Percentiles rank a stretch among this genome's conserved stretches.
These are phyloP conservation scores for Ancistrus triradiatus DNA, from an alignment of 2,113 vertebrate genomes.

Conservation along the genomic window DNA sequence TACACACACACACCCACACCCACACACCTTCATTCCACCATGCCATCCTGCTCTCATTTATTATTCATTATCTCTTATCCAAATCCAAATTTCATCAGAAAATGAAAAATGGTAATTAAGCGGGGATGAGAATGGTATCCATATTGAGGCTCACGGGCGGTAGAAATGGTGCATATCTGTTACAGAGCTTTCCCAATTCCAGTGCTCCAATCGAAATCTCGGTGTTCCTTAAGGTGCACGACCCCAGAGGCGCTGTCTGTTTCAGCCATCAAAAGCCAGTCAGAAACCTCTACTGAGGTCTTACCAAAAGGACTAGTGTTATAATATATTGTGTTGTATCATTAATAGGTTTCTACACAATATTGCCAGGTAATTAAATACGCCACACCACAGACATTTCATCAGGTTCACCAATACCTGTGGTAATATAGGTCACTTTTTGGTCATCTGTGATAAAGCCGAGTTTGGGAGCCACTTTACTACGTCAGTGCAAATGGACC, in stretches of 20 bases:
- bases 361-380: too few species aligned
- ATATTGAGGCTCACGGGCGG: constrained; percentile 7
- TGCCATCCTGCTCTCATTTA: constrained; percentile 20
- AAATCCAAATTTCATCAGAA: constrained; percentile 23
- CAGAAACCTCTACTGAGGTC: too few species aligned
- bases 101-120: constrained; percentile 27
- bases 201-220: not conserved
- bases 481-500: too few species aligned
- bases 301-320: too few species aligned
- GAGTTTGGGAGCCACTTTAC: too few species aligned
- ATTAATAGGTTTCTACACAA: too few species aligned
- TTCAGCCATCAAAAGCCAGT: not conserved
- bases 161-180: constrained; percentile 53
- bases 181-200: constrained; percentile 7
- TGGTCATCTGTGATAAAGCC: too few species aligned
- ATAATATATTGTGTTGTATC: too few species aligned
- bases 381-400: too few species aligned
- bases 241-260: constrained; percentile 4
- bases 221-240: not conserved
- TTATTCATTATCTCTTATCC: constrained; percentile 26
- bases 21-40: not conserved
- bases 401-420: too few species aligned
- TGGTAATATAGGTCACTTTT: too few species aligned
- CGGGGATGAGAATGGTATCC: constrained; percentile 16
- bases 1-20: not conserved